A percentile compares a stretch with the other conserved stretches of the same genome.
Conservation (phyloP, 1,140 invertebrate species). For the Chionoecetes opilio region DNA sequence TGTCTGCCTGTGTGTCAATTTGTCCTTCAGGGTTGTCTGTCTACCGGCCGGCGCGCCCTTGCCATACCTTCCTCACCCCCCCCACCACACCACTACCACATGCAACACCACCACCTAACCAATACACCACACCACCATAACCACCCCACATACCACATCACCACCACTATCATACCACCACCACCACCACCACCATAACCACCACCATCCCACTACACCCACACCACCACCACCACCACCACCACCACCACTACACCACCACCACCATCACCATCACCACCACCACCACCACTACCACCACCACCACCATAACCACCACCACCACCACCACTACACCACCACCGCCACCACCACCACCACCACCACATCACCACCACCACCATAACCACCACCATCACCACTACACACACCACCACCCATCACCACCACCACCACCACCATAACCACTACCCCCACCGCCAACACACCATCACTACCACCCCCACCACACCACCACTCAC, state of each 20-base stretch:
- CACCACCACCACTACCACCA: background rate
- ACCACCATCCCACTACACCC: background rate
- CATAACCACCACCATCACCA: background rate
- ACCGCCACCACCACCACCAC: background rate
- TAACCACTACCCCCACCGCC: background rate
- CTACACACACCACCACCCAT: background rate
- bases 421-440: too few relatives aligned
- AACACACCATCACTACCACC: background rate
- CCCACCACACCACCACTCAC: background rate
- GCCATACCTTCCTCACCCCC: background rate
- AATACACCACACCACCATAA: too few relatives aligned
- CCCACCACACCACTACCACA: background rate
- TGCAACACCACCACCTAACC: too few relatives aligned
- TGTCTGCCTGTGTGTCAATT: background rate
- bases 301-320: background rate
- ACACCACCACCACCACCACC: background rate
- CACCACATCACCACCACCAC: too few relatives aligned
- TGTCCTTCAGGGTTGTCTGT: background rate
- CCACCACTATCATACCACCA: too few relatives aligned
- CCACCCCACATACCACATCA: background rate
- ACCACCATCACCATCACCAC: too few relatives aligned
- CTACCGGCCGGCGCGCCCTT: slow-evolving; percentile 11
- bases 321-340: background rate
- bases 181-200: too few relatives aligned
- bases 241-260: too few relatives aligned